A percentile compares a stretch with the other conserved stretches of the same genome.
Conservation (phyloP, 2,113 vertebrate species). For the Anguilla japonica region DNA sequence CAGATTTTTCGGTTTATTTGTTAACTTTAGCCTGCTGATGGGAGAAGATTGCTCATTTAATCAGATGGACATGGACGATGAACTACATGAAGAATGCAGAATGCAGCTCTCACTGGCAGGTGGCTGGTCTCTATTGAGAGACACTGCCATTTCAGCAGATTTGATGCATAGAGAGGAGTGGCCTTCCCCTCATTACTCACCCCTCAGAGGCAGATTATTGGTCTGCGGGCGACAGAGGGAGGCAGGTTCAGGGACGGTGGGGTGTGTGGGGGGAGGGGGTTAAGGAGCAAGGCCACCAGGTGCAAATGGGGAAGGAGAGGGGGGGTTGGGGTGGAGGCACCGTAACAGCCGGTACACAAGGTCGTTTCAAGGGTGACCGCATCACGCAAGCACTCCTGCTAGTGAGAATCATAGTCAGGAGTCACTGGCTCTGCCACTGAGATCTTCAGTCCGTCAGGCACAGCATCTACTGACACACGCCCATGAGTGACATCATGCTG, state of each 20-base stretch:
- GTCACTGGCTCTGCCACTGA: not conserved
- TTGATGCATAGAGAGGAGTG: not conserved
- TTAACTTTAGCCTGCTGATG: not conserved
- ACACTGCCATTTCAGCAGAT: not conserved
- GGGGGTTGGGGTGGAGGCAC: not conserved
- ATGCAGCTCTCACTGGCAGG: not conserved
- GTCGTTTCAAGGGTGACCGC: constrained; percentile 2
- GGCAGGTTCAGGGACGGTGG: not conserved
- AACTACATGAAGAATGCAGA: not conserved
- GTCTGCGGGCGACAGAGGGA: not conserved
- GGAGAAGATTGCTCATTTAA: not conserved
- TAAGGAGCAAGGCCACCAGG: not conserved
- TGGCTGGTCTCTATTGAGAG: not conserved
- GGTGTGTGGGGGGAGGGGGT: no score
- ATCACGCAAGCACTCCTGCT: not conserved
- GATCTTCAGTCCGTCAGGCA: not conserved
- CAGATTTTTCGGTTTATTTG: no score
- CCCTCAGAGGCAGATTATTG: not conserved
- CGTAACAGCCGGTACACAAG: not conserved
- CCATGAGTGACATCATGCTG: not conserved
- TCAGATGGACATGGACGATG: not conserved
- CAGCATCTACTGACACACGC: not conserved
- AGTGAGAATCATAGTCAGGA: not conserved
- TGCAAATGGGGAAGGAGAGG: not conserved
- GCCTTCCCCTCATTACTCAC: not conserved